Base-by-base conservation (phyloP, 2,797 vertebrate genomes). In the Harpagifer antarcticus region DNA sequence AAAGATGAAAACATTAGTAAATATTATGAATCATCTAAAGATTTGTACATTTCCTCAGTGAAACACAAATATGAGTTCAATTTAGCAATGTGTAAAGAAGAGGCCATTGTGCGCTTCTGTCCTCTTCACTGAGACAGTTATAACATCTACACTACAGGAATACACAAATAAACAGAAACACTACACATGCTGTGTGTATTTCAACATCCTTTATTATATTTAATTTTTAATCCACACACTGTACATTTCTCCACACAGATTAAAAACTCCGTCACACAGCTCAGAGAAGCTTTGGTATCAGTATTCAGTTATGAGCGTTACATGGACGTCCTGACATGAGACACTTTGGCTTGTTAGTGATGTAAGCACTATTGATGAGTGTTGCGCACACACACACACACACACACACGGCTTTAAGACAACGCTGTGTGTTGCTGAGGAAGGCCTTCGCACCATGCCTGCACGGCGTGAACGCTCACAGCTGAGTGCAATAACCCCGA, bases 251-350 rank as follows among this genome's bases (percentile, higher is more conserved):
- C 65, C 48, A 73, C 68, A 83, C 56, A 66, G 13, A 43, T 47
- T 17, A 56, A 20, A 58, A 59, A 54, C 33, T 12, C 43, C 20
- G 19, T 55, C 74, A 70, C 61, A 72, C 58, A 72, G 50, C 60
- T 61, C 44, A 2, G 20, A 14, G 13, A 74, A 86, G 68, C 86
- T 94, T 93, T 92, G 91, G 89, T 89, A 73, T 89, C 73, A 85
- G 78, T 83, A 87, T 83, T 84, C 64, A 87, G 59, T 79, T 79
- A 50, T 19, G 56, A 84, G 73, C 19, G 69, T 72, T 74, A 61
- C 59, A 74, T 0, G 31, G 50, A 72, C 52, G 42, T 27, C 1
- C 17, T 19, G 58, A 70, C 55, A 71, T 48, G 31, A 75, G 7
- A 20, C 62, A 6, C 19, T 79, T 60, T 70, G 80, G 74, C 65